Conservation (phyloP, 2,797 vertebrate species). For the Onychomys leucogaster region DNA sequence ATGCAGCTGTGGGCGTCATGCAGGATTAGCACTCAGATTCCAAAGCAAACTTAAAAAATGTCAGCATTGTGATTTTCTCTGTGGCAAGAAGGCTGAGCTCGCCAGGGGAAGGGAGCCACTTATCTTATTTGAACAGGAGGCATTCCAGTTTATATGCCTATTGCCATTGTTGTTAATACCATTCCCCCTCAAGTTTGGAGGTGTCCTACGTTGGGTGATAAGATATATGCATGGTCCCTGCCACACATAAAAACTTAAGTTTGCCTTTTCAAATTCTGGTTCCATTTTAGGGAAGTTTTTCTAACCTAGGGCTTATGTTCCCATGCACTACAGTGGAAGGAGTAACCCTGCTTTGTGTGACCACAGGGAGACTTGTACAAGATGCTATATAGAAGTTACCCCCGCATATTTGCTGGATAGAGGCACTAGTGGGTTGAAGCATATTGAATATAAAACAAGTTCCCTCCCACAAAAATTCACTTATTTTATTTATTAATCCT, state of each 20-base stretch:
- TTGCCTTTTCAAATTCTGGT: neutral
- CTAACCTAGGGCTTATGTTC: neutral
- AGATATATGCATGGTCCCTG: neutral
- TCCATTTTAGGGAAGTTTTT: neutral
- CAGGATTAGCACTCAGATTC: neutral
- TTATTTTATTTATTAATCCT: neutral
- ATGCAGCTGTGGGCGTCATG: neutral
- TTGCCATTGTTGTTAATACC: neutral
- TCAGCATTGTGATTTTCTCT: neutral
- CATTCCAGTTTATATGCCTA: neutral
- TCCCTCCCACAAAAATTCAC: neutral
- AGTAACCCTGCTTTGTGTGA: neutral
- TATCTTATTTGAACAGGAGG: neutral
- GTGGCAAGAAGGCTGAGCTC: neutral
- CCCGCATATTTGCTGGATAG: neutral
- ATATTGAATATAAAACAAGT: neutral
- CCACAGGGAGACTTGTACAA: neutral
- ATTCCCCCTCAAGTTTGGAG: neutral
- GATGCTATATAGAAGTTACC: neutral
- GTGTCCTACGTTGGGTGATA: neutral
- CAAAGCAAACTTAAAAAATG: neutral
- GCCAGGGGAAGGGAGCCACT: neutral
- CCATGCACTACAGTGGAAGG: neutral
- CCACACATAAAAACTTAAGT: neutral
- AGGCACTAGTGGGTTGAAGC: neutral